Evolutionary conservation across 92 coral and sea anemone genomes (phyloP), one percentile per base, ranked within the genome.

Genomic region (Parazoanthus darwini): DNA sequence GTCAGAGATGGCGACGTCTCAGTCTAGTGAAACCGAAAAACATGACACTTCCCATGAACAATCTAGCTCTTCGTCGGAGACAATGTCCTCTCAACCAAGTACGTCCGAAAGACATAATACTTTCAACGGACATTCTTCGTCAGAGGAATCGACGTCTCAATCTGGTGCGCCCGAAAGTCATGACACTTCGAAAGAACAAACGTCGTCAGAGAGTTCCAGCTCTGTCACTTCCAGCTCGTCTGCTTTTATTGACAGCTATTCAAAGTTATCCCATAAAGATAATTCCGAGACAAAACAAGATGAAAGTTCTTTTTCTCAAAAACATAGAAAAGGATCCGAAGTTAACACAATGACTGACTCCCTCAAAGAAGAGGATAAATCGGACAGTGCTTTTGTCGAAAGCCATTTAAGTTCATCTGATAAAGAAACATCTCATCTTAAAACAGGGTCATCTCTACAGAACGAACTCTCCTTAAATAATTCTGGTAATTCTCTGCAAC

Each of bases 221-320:
- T 35, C 67, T 80, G 42, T 2, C 48, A 29, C 87, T 70, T 84
- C 87, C 37, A 15, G 13, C 5, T 15, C 33, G 25, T 84, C 87
- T 71, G 87, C 79, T 43, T 84, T 71, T 72, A 46, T 84, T 42
- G 87, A 84, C 26, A 84, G 79, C 79, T 84, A 46, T 50, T 6
- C 79, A 16, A 84, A 71, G 42, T 84, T 78, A 0, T 82, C 59
- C 29, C 77, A 68, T 44, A 44, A 82, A 82, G 73, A 82, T n/a
- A 82, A 26, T 65, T 42, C 86, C 70, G 77, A 68, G 11, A 82
- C 3, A 33, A 81, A 81, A 38, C 73, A 38, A 16, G 86, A 59
- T 25, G 86, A 42, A 67, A 39, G 37, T 82, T 11, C 22, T 8
- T 33, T 20, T 43, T 22, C 86, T 26, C 25, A 9, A 16, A 73